Base-by-base conservation (phyloP, 2,888 invertebrate species). In the Oscheius sp. region DNA sequence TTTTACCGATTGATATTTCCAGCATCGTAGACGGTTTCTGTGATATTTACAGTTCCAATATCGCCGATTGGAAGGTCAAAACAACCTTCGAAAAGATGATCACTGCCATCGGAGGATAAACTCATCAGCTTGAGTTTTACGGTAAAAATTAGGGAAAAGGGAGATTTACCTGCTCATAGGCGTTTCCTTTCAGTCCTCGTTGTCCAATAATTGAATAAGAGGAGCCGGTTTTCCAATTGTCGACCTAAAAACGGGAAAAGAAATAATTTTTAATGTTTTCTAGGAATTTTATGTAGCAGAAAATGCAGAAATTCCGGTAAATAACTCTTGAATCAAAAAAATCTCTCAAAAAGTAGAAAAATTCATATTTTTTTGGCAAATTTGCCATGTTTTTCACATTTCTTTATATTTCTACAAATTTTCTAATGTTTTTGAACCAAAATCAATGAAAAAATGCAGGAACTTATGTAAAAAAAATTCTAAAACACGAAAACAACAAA, bases 181-280 rank as follows among this genome's bases (percentile, higher is more conserved):
- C 83, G n/a, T 72, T 52, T 41, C 83, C 81, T 21, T 61, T 52
- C 2, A 83, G 76, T 16, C 79, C 81, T 12, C 82, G 52, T 49
- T 83, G 83, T 16, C 83, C 83, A 0, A 83, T 75, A 0, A 82
- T 68, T 1, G 77, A 75, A 58, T 82, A 83, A 0, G 82, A 77
- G 23, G 29, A 66, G 45, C 82, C 82, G 9, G 75, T 75, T 12
- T 76, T 63, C 82, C 82, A 83, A 0, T 63, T 46, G 16, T 80
- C 74, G 9, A 81, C 76, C 69, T 61, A 18, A 43, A 13, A 49
- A 2, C n/a, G n/a, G n/a, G n/a, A n/a, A n/a, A n/a, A n/a, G n/a
- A n/a, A n/a, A n/a, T n/a, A n/a, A n/a, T n/a, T n/a, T n/a, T n/a
- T n/a, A n/a, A n/a, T n/a, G n/a, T n/a, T n/a, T n/a, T n/a, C n/a